phyloP scores from a whole-genome alignment of 2,113 vertebrate species.

The Pelecanoides urinatrix region DNA sequence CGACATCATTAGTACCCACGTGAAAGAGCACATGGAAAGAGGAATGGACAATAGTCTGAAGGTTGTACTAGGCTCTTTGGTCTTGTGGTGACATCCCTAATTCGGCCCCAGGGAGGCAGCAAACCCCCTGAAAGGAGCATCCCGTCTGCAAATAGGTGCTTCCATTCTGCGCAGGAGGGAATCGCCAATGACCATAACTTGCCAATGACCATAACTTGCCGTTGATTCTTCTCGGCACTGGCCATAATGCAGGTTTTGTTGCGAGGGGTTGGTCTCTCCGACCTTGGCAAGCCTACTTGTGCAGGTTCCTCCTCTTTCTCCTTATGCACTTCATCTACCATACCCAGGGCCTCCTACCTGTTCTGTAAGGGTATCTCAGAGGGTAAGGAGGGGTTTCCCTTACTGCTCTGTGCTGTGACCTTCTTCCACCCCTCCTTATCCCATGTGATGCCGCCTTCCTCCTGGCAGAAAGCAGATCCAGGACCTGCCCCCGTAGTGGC shows the following conservation, averaged over 20 bases:
- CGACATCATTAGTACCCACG: background rate
- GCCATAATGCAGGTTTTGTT: background rate
- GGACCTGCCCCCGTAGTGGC: background rate
- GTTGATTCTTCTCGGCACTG: background rate
- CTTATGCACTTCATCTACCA: background rate
- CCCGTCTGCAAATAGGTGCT: background rate
- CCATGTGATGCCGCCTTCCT: background rate
- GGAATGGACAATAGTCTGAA: background rate
- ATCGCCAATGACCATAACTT: background rate
- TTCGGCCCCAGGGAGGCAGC: background rate
- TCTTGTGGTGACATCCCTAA: background rate
- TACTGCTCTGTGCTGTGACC: background rate
- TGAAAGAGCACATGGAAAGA: background rate
- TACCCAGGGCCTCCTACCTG: too few relatives aligned
- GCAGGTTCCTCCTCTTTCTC: background rate
- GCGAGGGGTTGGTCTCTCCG: background rate
- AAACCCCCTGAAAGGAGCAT: background rate
- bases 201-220: accelerated
- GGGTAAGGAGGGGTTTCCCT: background rate
- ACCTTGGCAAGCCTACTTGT: too few relatives aligned
- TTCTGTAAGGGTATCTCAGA: background rate
- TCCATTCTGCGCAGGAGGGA: background rate
- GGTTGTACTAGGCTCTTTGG: background rate
- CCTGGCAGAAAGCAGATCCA: background rate
- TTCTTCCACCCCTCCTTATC: background rate